Base-by-base conservation (phyloP, 2,888 invertebrate genomes). In the Timandra comae region DNA sequence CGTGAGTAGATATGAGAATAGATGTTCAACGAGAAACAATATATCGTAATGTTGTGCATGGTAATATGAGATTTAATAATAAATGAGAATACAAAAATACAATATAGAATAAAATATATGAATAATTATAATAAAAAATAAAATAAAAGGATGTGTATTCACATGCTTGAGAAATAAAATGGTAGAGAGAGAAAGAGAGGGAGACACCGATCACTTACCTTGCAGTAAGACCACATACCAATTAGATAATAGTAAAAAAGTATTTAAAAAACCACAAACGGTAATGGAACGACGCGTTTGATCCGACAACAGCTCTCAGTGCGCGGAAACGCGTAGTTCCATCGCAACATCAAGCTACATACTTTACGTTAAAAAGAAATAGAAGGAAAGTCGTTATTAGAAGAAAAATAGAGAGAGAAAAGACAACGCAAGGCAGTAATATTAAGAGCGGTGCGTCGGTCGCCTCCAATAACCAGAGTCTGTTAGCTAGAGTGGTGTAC, bases 171-270 rank as follows among this genome's bases (percentile, higher is more conserved):
- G 44, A 68, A 56, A 69, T 55, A 62, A 52, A 31, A 70, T 57
- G 69, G 71, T 71, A 77, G 63, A 72, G 66, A 16, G 63, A 72
- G 66, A 16, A 63, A 72, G 66, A 77, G 67, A 72, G 66, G 58
- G 56, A 68, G 62, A 79, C 76, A 76, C 70, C 74, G 63, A 73
- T 61, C 46, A 81, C 84, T 85, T 84, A 85, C 84, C 84, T 80
- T 71, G 35, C 43, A 56, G 44, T 57, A 52, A 49, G 49, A 61
- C 52, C 54, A 62, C 56, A 67, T 60, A 56, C 44, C 54, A 52
- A 53, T 45, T 55, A 50, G 37, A 45, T 61, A 61, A 62, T 49
- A 54, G 54, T 57, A 62, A 56, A 6, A 16, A 57, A 46, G 56
- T 54, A 54, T 60, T 50, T 56, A 60, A 67, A 64, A 69, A 65